A percentile compares a stretch with the other conserved stretches of the same genome.
These are phyloP conservation scores for chimpanzee (Pan troglodytes) DNA, from an alignment of 2,113 vertebrate genomes.

Conservation along the genomic window NHGRI_mPanTro3-v2.1_pri NC_072410.2:98100501-98101000, in stretches of 20 bases:
- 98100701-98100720: not conserved
- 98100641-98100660: not conserved
- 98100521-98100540: conserved; percentile 26
- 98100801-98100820: not conserved
- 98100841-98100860: not conserved
- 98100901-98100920: conserved; percentile 31
- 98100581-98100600: conserved; percentile 18
- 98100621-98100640: conserved; percentile 51
- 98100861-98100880: not conserved
- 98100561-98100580: conserved; percentile 27
- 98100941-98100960: conserved; percentile 15
- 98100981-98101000: not conserved
- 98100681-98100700: not conserved
- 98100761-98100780: not conserved
- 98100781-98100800: not conserved
- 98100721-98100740: not conserved
- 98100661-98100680: not conserved
- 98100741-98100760: not conserved
- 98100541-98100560: not conserved
- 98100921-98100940: not conserved
- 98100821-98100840: not conserved
- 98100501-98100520: conserved; percentile 39
- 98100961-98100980: not conserved
- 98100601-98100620: conserved; percentile 23
- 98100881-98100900: not conserved